phyloP scores from a whole-genome alignment of 2,797 vertebrate genomes.

The Spinus olivaceus region DNA sequence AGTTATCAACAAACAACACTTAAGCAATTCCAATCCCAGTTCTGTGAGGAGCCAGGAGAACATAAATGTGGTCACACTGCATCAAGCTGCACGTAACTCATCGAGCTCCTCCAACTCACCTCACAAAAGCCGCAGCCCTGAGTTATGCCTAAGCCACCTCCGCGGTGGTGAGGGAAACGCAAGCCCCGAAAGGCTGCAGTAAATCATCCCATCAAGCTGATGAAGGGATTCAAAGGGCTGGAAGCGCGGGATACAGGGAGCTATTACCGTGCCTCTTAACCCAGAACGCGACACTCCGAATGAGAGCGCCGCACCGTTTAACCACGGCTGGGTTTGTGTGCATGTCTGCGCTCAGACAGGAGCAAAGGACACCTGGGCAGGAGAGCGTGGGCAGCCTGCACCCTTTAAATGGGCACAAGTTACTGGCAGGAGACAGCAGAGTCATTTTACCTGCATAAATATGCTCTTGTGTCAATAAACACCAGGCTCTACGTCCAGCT shows the following conservation, averaged over 20 bases:
- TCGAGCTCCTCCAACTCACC: not conserved
- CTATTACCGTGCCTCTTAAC: slow-evolving; percentile 68
- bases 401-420: not conserved
- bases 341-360: not conserved
- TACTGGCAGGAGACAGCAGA: not conserved
- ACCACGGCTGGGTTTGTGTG: not conserved
- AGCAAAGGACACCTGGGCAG: not conserved
- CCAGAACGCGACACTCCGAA: slow-evolving; percentile 51
- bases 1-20: not conserved
- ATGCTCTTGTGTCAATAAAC: not conserved
- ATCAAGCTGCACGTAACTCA: not conserved
- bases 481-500: not conserved
- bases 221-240: slow-evolving; percentile 66
- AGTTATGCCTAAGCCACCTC: not conserved
- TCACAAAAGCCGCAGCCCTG: not conserved
- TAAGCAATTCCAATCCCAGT: not conserved
- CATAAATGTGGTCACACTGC: not conserved
- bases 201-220: slow-evolving; percentile 71
- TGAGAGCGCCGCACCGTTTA: slow-evolving; percentile 44
- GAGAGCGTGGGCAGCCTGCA: not conserved
- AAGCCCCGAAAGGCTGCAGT: slow-evolving; percentile 41
- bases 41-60: not conserved
- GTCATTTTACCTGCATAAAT: not conserved
- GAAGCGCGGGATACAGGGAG: slow-evolving; percentile 49
- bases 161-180: not conserved